Evolutionary conservation across 2,797 vertebrate species (phyloP), one percentile per base, ranked within the genome.

Genomic region (Anniella stebbinsi): DNA sequence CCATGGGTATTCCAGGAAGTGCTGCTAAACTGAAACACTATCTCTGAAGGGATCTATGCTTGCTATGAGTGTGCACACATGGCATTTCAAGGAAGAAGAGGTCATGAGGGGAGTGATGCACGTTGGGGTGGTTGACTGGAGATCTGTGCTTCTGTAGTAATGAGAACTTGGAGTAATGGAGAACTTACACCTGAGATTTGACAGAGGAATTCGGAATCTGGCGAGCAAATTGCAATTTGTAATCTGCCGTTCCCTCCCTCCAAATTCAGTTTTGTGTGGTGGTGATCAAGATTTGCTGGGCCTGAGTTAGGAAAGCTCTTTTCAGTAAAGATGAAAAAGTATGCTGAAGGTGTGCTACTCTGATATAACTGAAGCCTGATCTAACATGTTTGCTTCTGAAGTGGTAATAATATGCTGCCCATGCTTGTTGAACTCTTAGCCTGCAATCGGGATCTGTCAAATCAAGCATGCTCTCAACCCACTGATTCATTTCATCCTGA

Each of bases 401-500:
- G 45, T 67, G 25, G 12, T 84, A 38, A n/a, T 57, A 57, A 84
- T 76, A 89, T 15, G 9, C 28, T 81, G 25, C 6, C 45, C 41
- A 51, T 30, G 15, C 33, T 75, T 17, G 67, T 48, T 75, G 67
- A 81, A 66, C 33, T 90, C 77, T 90, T 60, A 48, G 38, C 33
- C 80, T 90, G 57, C 77, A 86, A 25, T 66, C 21, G 25, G 38
- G 54, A 80, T 81, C 30, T 51, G 41, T 75, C 54, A 80, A 70
- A 76, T 63, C 57, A 76, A 69, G 89, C 45, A 77, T 76, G 2
- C 72, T 38, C 13, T 33, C 13, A n/a, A 70, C 21, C 60, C 48
- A 45, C 28, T 82, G 80, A 69, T 87, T 90, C 80, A 83, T 57
- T 87, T 83, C 36, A 83, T 60, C 83, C 18, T 87, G 89, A 87